These are phyloP conservation scores for Cryptotis parvus DNA, from an alignment of 2,113 vertebrate species.

Conservation along the genomic window DNA sequence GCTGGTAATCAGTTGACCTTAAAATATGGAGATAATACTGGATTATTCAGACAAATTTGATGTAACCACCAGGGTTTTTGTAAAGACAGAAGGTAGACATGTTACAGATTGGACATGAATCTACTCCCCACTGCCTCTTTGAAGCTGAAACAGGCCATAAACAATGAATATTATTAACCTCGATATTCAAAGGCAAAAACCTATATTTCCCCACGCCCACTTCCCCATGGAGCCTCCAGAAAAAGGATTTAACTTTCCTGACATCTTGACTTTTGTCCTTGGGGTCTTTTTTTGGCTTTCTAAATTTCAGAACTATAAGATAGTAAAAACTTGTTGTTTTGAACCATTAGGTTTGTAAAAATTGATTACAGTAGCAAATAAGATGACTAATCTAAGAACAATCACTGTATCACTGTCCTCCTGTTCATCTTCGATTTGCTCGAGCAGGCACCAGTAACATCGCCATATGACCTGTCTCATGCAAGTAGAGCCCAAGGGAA, in stretches of 20 bases:
- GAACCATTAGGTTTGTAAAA: neutral
- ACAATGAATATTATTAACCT: neutral
- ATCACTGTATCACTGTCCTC: too few relatives aligned
- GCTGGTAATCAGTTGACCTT: neutral
- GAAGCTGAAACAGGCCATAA: neutral
- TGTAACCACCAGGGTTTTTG: neutral
- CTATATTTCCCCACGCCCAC: neutral
- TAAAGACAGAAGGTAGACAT: neutral
- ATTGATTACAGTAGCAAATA: neutral
- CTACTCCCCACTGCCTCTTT: neutral
- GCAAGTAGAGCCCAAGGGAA: too few relatives aligned
- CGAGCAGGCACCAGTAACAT: too few relatives aligned
- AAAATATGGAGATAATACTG: neutral
- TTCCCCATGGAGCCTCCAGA: neutral
- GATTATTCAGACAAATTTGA: neutral
- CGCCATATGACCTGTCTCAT: too few relatives aligned
- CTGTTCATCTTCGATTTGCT: too few relatives aligned
- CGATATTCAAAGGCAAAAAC: neutral
- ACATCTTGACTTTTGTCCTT: neutral
- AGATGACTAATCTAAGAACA: neutral
- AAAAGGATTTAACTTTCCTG: neutral
- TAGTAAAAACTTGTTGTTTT: neutral
- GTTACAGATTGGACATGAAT: neutral
- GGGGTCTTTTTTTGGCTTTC: neutral
- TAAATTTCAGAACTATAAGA: neutral